These are phyloP conservation scores for Eupeodes luniger DNA, from an alignment of 2,888 invertebrate species.

Conservation along the genomic window DNA sequence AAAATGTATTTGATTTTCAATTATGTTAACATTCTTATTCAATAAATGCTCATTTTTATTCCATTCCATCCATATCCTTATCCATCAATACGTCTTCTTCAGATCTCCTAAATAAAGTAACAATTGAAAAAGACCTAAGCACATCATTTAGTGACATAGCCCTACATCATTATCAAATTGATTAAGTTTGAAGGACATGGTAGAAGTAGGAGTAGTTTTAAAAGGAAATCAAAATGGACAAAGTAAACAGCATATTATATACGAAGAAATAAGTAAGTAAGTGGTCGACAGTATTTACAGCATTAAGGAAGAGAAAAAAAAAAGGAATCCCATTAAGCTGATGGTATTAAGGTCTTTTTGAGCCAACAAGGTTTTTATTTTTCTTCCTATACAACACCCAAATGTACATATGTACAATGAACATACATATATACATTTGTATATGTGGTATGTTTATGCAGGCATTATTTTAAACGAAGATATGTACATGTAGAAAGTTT, in stretches of 20 bases:
- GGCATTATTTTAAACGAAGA: neutral
- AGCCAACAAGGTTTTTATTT: neutral
- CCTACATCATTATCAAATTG: constrained; percentile 9
- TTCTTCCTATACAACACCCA: too few relatives aligned
- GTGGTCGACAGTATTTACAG: neutral
- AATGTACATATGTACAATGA: neutral
- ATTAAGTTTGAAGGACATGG: neutral
- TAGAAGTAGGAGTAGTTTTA: neutral
- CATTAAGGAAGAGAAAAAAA: neutral
- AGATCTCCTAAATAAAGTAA: neutral
- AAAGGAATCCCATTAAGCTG: neutral
- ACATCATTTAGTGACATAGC: neutral
- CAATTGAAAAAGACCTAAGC: neutral
- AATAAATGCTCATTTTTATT: neutral
- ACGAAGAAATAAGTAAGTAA: neutral
- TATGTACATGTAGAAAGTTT: neutral
- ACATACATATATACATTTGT: neutral
- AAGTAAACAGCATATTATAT: neutral
- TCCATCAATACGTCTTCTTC: neutral
- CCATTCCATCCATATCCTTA: too few relatives aligned
- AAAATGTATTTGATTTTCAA: neutral
- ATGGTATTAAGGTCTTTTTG: neutral
- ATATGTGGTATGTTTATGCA: neutral
- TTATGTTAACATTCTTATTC: neutral
- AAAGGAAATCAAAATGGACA: constrained; percentile 5